A percentile compares a stretch with the other conserved stretches of the same genome.
These are phyloP conservation scores for Triops cancriformis DNA, from an alignment of 1,140 invertebrate genomes.

Conservation along the genomic window DNA sequence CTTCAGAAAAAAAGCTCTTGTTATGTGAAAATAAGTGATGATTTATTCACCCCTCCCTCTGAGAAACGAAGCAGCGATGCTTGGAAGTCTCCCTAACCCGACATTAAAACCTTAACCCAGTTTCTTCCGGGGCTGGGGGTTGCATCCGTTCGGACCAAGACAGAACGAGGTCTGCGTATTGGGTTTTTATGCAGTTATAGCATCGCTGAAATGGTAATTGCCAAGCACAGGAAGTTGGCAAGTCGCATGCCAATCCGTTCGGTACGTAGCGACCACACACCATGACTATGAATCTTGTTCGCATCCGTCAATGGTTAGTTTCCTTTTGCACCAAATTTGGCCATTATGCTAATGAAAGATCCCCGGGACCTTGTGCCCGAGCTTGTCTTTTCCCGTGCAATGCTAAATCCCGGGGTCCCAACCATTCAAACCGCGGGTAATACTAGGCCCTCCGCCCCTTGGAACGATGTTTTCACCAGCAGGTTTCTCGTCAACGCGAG, in stretches of 20 bases:
- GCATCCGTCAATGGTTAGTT: neutral
- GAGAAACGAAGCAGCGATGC: neutral
- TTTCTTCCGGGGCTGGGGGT: neutral
- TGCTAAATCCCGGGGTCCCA: neutral
- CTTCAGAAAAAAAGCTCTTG: neutral
- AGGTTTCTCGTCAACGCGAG: neutral
- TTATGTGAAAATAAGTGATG: neutral
- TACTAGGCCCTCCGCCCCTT: neutral
- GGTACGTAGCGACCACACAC: neutral
- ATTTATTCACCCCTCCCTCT: conserved; percentile 6
- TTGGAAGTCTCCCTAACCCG: neutral
- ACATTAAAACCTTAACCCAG: neutral
- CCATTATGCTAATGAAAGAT: conserved; percentile 3
- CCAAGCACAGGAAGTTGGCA: neutral
- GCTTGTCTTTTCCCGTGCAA: neutral
- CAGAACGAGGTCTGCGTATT: neutral
- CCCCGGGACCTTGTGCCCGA: neutral
- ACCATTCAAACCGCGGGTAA: neutral
- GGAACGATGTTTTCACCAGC: neutral
- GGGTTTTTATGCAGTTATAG: neutral
- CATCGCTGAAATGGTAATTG: neutral
- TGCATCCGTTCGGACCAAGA: too few species aligned
- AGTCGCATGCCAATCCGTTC: neutral
- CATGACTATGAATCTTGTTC: neutral
- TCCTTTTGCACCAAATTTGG: conserved; percentile 3